Evolutionary conservation across 2,113 vertebrate species (phyloP), one percentile per base, ranked within the genome.

Genomic region (Trogon surrucura): DNA sequence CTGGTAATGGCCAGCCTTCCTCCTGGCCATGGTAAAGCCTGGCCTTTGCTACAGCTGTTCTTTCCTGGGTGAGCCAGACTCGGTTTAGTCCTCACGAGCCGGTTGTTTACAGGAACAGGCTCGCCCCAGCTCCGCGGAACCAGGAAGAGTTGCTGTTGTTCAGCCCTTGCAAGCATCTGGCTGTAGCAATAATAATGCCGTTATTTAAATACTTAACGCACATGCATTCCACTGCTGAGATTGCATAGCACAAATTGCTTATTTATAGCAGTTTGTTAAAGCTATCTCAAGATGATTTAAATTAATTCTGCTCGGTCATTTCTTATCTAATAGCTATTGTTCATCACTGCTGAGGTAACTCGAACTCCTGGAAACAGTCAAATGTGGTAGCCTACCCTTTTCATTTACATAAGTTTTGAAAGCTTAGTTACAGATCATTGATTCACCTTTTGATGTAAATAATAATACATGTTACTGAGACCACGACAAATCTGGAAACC

Each of bases 221-320:
- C 6, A 47, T n/a, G 66, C 1, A 1, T 45, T 72, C 65, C 58
- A 26, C 53, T 89, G 66, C 50, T 80, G 78, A 89, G 58, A 91
- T 70, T 61, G 66, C 48, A 41, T 5, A 81, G 77, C 48, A 38
- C 18, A 41, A 91, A 72, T 29, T 14, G 8, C 5, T 85, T 73
- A 89, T 70, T 85, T 89, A 72, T 47, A 75, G 58, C 13, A n/a
- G 51, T 47, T 89, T 73, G 89, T 91, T 89, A 93, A 89, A 70
- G 54, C 27, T 71, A 50, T 47, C 19, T 62, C 30, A 26, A 80
- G 44, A 41, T 88, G 85, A 90, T 91, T 82, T 77, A 91, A 85
- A 75, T 79, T 85, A 85, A 89, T 89, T 93, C 29, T 61, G 29
- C 64, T n/a, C 25, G 38, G 69, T 67, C 32, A 32, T 75, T 92